Percentiles rank a stretch among this genome's conserved stretches.
Conservation (phyloP, 2,797 vertebrate species). For the Trachops cirrhosus region DNA sequence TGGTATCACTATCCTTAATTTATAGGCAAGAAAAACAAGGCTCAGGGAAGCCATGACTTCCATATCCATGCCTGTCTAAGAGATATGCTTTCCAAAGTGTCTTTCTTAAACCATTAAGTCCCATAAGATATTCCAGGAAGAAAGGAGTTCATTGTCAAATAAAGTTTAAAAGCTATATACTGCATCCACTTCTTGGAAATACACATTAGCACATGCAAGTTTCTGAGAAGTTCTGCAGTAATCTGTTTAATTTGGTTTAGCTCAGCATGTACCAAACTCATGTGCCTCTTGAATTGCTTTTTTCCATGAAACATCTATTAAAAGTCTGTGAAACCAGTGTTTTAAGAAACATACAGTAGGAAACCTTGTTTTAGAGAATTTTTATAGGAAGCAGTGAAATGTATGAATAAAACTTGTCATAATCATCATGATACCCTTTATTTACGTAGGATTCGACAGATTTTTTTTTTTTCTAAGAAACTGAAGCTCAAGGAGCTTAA, state of each 20-base stretch:
- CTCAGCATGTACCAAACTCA: neutral
- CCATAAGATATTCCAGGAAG: neutral
- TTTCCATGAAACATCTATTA: neutral
- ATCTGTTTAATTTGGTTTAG: slow-evolving; percentile 35
- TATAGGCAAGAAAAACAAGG: neutral
- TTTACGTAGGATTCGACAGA: neutral
- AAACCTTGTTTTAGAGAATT: neutral
- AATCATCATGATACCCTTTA: neutral
- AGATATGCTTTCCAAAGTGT: neutral
- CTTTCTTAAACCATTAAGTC: slow-evolving; percentile 4
- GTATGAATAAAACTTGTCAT: neutral
- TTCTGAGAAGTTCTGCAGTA: neutral
- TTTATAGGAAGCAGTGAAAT: neutral
- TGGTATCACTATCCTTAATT: neutral
- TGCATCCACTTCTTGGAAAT: slow-evolving; percentile 2
- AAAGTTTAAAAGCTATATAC: neutral
- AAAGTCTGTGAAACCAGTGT: neutral
- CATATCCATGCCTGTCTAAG: neutral
- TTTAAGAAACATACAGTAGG: neutral
- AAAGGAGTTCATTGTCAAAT: slow-evolving; percentile 29
- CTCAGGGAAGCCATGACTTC: neutral
- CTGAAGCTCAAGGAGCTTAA: neutral
- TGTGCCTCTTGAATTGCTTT: neutral
- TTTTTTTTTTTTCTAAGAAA: neutral
- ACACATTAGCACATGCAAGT: neutral